Evolutionary conservation across 1,140 invertebrate genomes (phyloP).

Genomic region (Diorhabda carinulata): DNA sequence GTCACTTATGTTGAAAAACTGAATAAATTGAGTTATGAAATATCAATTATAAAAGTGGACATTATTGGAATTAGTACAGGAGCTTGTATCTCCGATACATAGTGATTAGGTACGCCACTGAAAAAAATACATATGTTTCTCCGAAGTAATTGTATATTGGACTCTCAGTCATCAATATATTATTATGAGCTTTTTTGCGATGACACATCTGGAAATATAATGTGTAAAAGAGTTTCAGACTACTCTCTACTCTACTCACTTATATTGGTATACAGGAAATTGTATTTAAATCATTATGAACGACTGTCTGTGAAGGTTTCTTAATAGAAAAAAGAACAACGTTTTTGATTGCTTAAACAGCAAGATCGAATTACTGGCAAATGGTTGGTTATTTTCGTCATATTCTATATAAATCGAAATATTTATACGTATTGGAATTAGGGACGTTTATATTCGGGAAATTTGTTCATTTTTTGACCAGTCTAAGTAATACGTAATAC

Average conservation of each 20-base stretch:
- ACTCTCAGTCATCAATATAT: slow-evolving; percentile 19
- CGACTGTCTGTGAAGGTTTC: slow-evolving; percentile 16
- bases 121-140: slow-evolving; percentile 16
- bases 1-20: too few relatives aligned
- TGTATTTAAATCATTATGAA: slow-evolving; percentile 22
- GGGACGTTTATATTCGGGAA: too few relatives aligned
- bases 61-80: too few relatives aligned
- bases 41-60: too few relatives aligned
- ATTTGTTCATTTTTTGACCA: too few relatives aligned
- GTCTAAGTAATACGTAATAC: too few relatives aligned
- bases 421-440: too few relatives aligned
- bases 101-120: background rate
- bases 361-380: slow-evolving; percentile 6
- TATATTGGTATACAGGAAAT: slow-evolving; percentile 19
- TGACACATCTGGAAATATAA: slow-evolving; percentile 19
- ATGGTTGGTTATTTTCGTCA: background rate
- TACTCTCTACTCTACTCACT: background rate
- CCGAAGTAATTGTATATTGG: slow-evolving; percentile 13
- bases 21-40: too few relatives aligned
- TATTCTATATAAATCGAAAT: background rate
- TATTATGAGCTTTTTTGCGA: slow-evolving; percentile 12
- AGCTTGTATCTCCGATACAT: too few relatives aligned
- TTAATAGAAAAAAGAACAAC: slow-evolving; percentile 1
- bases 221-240: slow-evolving; percentile 9
- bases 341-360: slow-evolving; percentile 8